phyloP scores from a whole-genome alignment of 1,140 invertebrate genomes.

The Amyelois transitella region DNA sequence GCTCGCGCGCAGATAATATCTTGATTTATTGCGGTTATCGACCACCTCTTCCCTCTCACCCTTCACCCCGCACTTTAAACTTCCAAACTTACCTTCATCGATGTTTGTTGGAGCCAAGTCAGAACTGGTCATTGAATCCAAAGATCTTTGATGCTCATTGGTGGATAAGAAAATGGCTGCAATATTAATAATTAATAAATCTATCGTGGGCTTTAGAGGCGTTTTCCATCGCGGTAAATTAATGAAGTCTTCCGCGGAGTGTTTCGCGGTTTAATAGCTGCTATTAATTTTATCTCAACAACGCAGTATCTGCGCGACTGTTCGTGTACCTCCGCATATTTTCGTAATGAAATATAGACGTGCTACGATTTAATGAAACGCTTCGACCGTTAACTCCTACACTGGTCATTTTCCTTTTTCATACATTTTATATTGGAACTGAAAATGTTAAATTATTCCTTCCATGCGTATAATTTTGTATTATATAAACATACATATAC shows the following conservation, averaged over 20 bases:
- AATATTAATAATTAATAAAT: slow-evolving; percentile 59
- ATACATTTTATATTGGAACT: too few species aligned
- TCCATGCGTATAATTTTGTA: too few species aligned
- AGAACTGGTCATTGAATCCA: background rate
- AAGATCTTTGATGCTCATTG: background rate
- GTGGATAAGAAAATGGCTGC: slow-evolving; percentile 20
- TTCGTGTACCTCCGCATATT: background rate
- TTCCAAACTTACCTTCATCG: slow-evolving; percentile 26
- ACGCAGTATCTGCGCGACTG: slow-evolving; percentile 39
- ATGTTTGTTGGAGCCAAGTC: background rate
- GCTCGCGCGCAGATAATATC: slow-evolving; percentile 57
- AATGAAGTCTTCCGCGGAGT: slow-evolving; percentile 67
- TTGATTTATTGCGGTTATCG: slow-evolving; percentile 64
- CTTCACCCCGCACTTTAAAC: slow-evolving; percentile 14
- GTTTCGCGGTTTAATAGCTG: slow-evolving; percentile 63
- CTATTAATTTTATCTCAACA: slow-evolving; percentile 70
- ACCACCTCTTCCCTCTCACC: slow-evolving; percentile 23
- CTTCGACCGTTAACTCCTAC: slow-evolving; percentile 1
- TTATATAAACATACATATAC: too few species aligned
- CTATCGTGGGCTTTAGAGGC: slow-evolving; percentile 56
- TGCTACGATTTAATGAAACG: slow-evolving; percentile 25
- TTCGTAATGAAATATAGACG: slow-evolving; percentile 17
- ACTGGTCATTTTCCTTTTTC: background rate
- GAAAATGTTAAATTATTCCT: too few species aligned
- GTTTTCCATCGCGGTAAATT: slow-evolving; percentile 54